Conservation (phyloP, 1,140 invertebrate genomes). For the Tetramorium parvispinum region DNA sequence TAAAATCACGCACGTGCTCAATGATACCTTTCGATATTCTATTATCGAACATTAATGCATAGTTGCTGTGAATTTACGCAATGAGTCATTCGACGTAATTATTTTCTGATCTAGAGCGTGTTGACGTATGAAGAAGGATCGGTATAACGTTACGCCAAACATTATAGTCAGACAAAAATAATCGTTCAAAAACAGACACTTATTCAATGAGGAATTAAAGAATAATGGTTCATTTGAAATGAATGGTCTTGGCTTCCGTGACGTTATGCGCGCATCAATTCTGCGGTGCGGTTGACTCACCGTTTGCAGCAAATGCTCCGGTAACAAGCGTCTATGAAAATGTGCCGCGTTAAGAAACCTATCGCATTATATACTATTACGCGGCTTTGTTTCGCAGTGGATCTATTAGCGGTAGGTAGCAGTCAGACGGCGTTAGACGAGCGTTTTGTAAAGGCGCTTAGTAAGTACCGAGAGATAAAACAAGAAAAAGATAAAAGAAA, state of each 20-base stretch:
- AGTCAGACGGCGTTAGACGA: not conserved
- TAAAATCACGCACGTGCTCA: constrained; percentile 64
- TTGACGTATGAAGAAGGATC: not conserved
- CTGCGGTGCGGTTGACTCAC: constrained; percentile 27
- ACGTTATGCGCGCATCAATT: not conserved
- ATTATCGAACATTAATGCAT: not conserved
- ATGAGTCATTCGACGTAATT: constrained; percentile 3
- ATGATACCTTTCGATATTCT: constrained; percentile 36
- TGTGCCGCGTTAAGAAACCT: constrained; percentile 40
- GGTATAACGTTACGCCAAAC: not conserved
- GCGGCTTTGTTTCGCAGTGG: constrained; percentile 30
- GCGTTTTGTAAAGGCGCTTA: constrained; percentile 27
- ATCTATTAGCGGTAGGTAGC: constrained; percentile 32
- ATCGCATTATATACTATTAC: constrained; percentile 44
- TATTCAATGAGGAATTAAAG: not conserved
- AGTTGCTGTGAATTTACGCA: not conserved
- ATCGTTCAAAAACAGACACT: not conserved
- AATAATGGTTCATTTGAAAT: not conserved
- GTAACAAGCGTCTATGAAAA: constrained; percentile 48
- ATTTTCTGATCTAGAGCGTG: not conserved
- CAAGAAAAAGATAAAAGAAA: not conserved
- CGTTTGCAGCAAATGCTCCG: constrained; percentile 4
- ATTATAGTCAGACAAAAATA: not conserved
- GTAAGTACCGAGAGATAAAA: constrained; percentile 31
- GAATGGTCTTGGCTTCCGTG: not conserved